Evolutionary conservation across 2,113 vertebrate species (phyloP).

Genomic region (Apteryx mantelli): DNA sequence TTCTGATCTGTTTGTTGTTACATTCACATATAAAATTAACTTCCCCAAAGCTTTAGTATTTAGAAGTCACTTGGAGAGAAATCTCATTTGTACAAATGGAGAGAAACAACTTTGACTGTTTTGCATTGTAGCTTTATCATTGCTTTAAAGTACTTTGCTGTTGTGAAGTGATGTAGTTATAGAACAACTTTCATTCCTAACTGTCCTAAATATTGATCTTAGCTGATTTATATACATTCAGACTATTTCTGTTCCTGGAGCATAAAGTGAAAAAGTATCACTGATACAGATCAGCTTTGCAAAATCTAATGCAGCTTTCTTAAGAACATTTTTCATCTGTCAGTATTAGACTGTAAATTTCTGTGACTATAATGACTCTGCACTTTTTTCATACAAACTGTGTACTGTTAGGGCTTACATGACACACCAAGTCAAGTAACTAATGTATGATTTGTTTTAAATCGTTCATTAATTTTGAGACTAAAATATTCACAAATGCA

Average conservation of each 20-base stretch:
- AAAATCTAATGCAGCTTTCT: constrained; percentile 7
- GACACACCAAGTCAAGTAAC: constrained; percentile 5
- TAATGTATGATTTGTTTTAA: neutral
- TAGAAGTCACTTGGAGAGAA: neutral
- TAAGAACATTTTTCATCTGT: constrained; percentile 8
- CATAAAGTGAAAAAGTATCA: constrained; percentile 6
- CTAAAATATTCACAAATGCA: neutral
- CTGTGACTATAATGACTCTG: neutral
- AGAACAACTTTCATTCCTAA: constrained; percentile 31
- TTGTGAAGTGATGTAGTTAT: neutral
- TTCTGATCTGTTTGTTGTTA: neutral
- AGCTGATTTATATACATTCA: constrained; percentile 61
- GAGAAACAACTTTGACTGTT: neutral
- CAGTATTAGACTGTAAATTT: neutral
- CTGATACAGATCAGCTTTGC: constrained; percentile 35
- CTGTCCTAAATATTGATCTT: constrained; percentile 63
- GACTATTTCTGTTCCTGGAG: constrained; percentile 27
- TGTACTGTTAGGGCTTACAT: constrained; percentile 14
- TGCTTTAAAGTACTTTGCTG: constrained; percentile 56
- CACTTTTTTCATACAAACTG: neutral
- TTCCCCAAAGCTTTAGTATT: neutral
- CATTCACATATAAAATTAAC: neutral
- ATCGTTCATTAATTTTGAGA: neutral
- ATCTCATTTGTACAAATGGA: constrained; percentile 12
- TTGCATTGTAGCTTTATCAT: neutral